Evolutionary conservation across 1,140 invertebrate species (phyloP).

Genomic region (Drosophila arawakana): DNA sequence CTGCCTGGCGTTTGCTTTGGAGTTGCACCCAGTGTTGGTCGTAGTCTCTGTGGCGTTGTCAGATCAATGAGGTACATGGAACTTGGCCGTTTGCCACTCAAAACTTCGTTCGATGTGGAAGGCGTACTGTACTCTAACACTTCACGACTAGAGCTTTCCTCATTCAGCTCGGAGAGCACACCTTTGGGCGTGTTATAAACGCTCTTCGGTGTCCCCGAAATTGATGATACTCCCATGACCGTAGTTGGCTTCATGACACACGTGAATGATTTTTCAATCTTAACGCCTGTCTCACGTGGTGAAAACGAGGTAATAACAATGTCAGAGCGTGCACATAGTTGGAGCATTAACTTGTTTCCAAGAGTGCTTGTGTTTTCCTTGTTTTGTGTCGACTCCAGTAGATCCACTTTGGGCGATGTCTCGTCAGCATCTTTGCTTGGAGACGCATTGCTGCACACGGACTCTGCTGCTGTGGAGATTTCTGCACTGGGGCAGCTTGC

Average conservation of each 20-base stretch:
- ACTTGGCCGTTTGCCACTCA: slow-evolving; percentile 35
- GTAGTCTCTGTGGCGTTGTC: slow-evolving; percentile 69
- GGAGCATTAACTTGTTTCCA: slow-evolving; percentile 51
- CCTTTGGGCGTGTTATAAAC: slow-evolving; percentile 76
- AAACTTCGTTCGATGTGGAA: slow-evolving; percentile 65
- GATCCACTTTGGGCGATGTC: slow-evolving; percentile 63
- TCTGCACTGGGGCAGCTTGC: slow-evolving; percentile 10
- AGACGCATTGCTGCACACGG: slow-evolving; percentile 32
- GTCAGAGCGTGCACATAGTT: slow-evolving; percentile 67
- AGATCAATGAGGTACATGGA: slow-evolving; percentile 77
- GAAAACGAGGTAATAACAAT: slow-evolving; percentile 77
- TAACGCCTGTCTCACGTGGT: slow-evolving; percentile 73
- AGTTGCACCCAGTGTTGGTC: slow-evolving; percentile 27
- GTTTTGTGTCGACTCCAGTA: slow-evolving; percentile 75
- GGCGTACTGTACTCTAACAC: slow-evolving; percentile 62
- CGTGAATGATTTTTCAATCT: slow-evolving; percentile 74
- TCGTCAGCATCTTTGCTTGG: slow-evolving; percentile 23
- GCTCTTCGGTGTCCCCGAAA: slow-evolving; percentile 64
- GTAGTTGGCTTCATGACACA: slow-evolving; percentile 52
- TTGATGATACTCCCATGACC: slow-evolving; percentile 2
- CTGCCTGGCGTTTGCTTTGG: slow-evolving; percentile 46
- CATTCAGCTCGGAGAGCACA: slow-evolving; percentile 63
- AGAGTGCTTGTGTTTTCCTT: slow-evolving; percentile 71
- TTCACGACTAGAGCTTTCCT: slow-evolving; percentile 69
- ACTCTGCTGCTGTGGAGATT: not conserved